Evolutionary conservation across 2,797 vertebrate genomes (phyloP).

Genomic region (Adelosebastes latens): DNA sequence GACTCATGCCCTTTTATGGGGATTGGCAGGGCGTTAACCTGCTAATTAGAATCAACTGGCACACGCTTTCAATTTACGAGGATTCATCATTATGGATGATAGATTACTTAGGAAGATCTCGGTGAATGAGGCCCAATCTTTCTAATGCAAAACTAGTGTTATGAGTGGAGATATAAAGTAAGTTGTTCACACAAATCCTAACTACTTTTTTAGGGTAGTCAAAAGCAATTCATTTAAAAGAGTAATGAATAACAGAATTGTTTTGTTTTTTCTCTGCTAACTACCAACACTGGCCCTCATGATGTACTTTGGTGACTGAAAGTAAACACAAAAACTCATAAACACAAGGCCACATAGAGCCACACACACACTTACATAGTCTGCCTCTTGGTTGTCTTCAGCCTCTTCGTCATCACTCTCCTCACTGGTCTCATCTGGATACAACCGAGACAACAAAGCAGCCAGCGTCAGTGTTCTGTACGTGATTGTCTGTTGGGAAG

Average conservation of each 20-base stretch:
- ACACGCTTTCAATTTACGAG: neutral
- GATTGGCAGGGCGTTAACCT: neutral
- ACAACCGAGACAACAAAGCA: neutral
- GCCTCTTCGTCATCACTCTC: slow-evolving; percentile 54
- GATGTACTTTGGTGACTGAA: neutral
- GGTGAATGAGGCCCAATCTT: too few species aligned
- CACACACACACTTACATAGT: slow-evolving; percentile 48
- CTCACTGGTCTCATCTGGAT: slow-evolving; percentile 31
- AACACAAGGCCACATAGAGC: neutral
- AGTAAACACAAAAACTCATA: neutral
- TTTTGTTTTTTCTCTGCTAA: neutral
- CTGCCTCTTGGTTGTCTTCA: slow-evolving; percentile 37
- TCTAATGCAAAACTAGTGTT: too few species aligned
- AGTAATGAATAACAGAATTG: neutral
- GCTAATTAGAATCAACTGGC: neutral
- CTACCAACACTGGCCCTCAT: neutral
- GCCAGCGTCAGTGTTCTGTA: neutral
- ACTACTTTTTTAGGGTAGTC: too few species aligned
- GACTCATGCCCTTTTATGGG: neutral
- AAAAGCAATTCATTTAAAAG: neutral
- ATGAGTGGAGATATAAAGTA: too few species aligned
- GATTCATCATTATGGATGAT: too few species aligned
- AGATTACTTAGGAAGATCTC: too few species aligned
- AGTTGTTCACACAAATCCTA: too few species aligned
- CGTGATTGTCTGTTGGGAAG: neutral